Conservation (phyloP, 2,797 vertebrate genomes). For the Manis crassicaudata region DNA sequence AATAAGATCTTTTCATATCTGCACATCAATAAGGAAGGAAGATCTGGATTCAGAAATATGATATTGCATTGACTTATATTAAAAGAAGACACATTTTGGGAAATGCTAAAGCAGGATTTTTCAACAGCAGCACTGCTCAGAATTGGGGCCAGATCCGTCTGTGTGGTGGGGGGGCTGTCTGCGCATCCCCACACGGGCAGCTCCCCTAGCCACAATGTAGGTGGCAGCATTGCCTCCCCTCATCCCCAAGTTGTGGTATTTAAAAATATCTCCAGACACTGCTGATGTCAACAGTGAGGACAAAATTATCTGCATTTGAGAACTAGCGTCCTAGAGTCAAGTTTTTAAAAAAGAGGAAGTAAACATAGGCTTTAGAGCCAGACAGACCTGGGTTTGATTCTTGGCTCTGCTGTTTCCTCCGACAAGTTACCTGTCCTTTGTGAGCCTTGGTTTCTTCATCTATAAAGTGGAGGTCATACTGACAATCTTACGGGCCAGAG, state of each 20-base stretch:
- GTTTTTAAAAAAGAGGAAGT: background rate
- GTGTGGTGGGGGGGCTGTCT: background rate
- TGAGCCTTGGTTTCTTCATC: background rate
- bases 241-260: background rate
- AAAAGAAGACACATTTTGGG: constrained; percentile 34
- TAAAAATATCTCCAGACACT: background rate
- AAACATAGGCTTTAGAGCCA: background rate
- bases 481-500: background rate
- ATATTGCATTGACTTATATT: background rate
- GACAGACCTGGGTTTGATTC: background rate
- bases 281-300: background rate
- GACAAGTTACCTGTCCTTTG: background rate
- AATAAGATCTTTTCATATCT: constrained; percentile 19
- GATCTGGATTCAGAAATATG: constrained; percentile 23
- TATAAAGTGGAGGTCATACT: background rate
- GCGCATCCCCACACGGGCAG: background rate
- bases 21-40: constrained; percentile 5
- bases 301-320: background rate
- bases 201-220: too few relatives aligned
- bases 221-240: background rate
- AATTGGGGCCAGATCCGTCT: background rate
- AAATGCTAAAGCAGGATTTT: background rate
- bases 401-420: background rate
- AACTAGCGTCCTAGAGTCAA: background rate
- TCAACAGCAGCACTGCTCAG: background rate